Base-by-base conservation (phyloP, 2,797 vertebrate species). In the Phoeniculus purpureus region DNA sequence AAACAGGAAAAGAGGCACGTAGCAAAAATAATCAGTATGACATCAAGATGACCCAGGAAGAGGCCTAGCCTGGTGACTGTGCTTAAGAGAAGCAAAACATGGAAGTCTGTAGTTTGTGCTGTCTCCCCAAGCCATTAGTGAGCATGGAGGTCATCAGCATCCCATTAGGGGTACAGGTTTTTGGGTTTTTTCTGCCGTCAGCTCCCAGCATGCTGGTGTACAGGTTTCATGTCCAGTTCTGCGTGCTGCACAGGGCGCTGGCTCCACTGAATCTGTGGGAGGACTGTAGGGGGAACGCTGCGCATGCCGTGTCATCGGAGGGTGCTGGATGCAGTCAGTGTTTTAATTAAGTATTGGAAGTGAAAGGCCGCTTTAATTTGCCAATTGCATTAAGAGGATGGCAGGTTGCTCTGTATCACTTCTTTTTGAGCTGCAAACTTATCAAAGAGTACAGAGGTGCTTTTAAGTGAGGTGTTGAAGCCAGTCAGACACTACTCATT, bases 331-430 rank as follows among this genome's bases (percentile, higher is more conserved):
- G 48, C 78, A 75, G 0, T 94, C 83, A 83, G 50, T 80, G 50
- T 90, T 81, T 73, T 85, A 92, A 91, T 92, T 83, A 92, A 78
- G 56, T 70, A 60, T 73, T 95, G 93, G 78, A 81, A 81, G 61
- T 81, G 95, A 96, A 95, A 94, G 80, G 67, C 81, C 8, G 29
- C 90, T 95, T 92, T 94, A 95, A 94, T 95, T 81, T 95, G 81
- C 85, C 96, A 96, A 96, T 87, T 94, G 62, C 83, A 40, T 86
- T 96, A 94, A 94, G 93, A 93, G 85, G 84, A 74, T 7, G 29
- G 68, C 87, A 89, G 90, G 94, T 89, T 94, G 47, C 84, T 94
- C 80, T 67, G 15, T 14, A 18, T 92, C n/a, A 7, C 87, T 81
- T 58, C 45, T 77, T 95, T 95, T 83, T 78, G 76, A 93, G 83